These are phyloP conservation scores for Parnassius glacialis DNA, from an alignment of 2,888 invertebrate genomes.

Conservation along the genomic window DNA sequence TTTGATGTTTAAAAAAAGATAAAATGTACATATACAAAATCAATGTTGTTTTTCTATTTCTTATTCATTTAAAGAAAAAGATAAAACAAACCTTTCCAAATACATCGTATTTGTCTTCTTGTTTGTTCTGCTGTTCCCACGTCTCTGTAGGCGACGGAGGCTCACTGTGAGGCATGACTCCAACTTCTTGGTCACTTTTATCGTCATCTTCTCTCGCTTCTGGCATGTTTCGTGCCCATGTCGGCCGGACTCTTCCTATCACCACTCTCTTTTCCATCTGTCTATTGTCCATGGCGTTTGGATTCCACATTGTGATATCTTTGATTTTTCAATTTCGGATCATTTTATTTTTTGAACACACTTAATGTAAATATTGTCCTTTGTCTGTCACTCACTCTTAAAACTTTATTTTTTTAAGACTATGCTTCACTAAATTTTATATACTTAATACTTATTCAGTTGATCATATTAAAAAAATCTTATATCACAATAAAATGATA, in stretches of 20 bases:
- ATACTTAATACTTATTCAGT: too few relatives aligned
- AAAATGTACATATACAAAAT: too few relatives aligned
- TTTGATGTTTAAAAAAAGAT: too few relatives aligned
- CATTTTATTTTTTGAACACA: slow-evolving; percentile 2
- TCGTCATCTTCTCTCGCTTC: slow-evolving; percentile 71
- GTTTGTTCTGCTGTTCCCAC: slow-evolving; percentile 64
- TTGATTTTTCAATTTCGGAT: slow-evolving; percentile 7
- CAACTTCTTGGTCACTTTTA: slow-evolving; percentile 58
- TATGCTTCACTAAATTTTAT: too few relatives aligned
- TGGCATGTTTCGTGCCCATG: slow-evolving; percentile 76
- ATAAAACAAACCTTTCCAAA: slow-evolving; percentile 76
- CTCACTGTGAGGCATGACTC: slow-evolving; percentile 69
- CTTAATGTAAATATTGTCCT: too few relatives aligned
- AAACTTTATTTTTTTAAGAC: too few relatives aligned
- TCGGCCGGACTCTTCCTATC: slow-evolving; percentile 79
- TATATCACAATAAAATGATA: too few relatives aligned
- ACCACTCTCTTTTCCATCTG: slow-evolving; percentile 82
- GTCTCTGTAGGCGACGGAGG: slow-evolving; percentile 69
- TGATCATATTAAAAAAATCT: too few relatives aligned
- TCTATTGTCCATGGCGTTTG: slow-evolving; percentile 69
- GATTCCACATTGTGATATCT: slow-evolving; percentile 65
- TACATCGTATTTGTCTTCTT: slow-evolving; percentile 78
- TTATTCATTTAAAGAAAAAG: too few relatives aligned
- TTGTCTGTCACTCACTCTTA: too few relatives aligned
- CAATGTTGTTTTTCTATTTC: too few relatives aligned